Evolutionary conservation across 2,888 invertebrate genomes (phyloP), one percentile per base, ranked within the genome.

Genomic region (Stenchaetothrips biformis): DNA sequence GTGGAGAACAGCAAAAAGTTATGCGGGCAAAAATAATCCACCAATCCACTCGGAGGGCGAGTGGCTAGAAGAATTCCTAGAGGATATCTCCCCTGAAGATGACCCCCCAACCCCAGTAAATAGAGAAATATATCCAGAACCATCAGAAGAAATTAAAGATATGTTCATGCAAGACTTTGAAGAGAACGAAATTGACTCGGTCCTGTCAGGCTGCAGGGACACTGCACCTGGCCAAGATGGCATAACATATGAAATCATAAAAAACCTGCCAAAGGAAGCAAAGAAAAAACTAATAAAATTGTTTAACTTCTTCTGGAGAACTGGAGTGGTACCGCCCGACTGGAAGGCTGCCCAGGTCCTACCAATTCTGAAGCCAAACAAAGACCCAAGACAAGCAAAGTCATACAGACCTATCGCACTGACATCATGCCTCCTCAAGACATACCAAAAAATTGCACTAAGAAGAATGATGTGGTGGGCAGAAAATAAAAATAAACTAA

Each of bases 341-440:
- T 82, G 82, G 82, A 67, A 80, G 21, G 78, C 78, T 16, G 27
- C 49, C 18, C 25, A 74, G 9, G 48, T 82, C 27, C 21, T 81
- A 2, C 82, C 82, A 1, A 80, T 82, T n/a, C 37, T 62, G 59
- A 82, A 82, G 27, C 81, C 78, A 48, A 77, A 59, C 13, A 80
- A 80, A 78, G 80, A 77, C 47, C 81, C 82, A 3, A 53, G 67
- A 9, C 21, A 59, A 18, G 27, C 77, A 7, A 48, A 21, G 27
- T 82, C 82, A n/a, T 82, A 82, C 62, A 37, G 82, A 78, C 82
- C 82, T n/a, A 82, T 82, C 47, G 77, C 81, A 18, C 74, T 82
- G 48, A 67, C 79, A 4, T 80, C 81, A 78, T 82, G 82, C 78
- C 25, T 80, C 18, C 18, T 59, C 37, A 82, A 82, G 81, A 82